These are phyloP conservation scores for Dromius quadrimaculatus DNA, from an alignment of 2,888 invertebrate species.

Conservation along the genomic window DNA sequence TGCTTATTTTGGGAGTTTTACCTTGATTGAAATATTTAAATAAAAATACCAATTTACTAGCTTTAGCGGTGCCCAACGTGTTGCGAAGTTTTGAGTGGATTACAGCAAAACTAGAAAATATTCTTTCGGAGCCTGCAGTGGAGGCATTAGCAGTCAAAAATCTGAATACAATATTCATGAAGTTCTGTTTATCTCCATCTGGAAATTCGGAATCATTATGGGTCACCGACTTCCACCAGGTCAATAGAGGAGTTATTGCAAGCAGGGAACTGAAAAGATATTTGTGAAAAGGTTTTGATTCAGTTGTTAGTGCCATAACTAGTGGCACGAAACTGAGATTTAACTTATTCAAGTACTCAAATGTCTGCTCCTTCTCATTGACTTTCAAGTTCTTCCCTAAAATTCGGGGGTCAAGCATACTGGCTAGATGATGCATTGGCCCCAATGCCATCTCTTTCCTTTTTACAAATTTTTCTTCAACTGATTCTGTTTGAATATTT, in stretches of 20 bases:
- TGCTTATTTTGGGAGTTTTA: too few relatives aligned
- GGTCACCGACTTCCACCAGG: not conserved
- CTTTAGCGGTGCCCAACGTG: conserved; percentile 14
- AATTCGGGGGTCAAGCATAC: conserved; percentile 53
- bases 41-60: not conserved
- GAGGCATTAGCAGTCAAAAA: conserved; percentile 25
- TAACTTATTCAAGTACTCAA: conserved; percentile 43
- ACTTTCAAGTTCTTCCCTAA: conserved; percentile 43
- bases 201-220: not conserved
- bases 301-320: conserved; percentile 33
- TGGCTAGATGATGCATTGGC: conserved; percentile 49
- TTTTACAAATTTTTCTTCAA: conserved; percentile 46
- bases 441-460: conserved; percentile 50
- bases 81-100: conserved; percentile 26
- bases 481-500: too few relatives aligned
- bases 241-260: not conserved
- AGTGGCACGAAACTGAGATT: conserved; percentile 46
- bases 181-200: too few relatives aligned
- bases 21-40: not conserved
- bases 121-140: conserved; percentile 23
- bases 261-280: not conserved
- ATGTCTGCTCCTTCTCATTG: conserved; percentile 40
- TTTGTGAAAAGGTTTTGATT: not conserved
- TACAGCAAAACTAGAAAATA: conserved; percentile 30
- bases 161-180: too few relatives aligned